Conservation (phyloP, 35 echinoderm and acorn worm species). For the Heliocidaris tuberculata region DNA sequence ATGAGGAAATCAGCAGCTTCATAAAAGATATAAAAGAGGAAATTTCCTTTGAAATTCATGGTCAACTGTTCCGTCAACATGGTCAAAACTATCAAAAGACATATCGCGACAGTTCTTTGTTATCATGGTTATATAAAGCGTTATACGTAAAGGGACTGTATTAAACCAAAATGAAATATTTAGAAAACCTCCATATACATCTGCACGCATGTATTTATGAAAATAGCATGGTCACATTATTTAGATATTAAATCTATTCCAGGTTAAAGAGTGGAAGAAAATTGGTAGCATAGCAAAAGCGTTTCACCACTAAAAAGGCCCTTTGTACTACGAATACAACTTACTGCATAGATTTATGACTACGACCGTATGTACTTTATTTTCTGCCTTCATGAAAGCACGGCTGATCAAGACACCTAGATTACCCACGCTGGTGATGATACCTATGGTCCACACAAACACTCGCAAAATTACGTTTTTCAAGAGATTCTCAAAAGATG, state of each 20-base stretch:
- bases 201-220: too few species aligned
- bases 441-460: constrained; percentile 89
- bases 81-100: too few species aligned
- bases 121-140: neutral
- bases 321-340: neutral
- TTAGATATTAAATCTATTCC: too few species aligned
- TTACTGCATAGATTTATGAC: constrained; percentile 96
- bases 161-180: too few species aligned
- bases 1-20: constrained; percentile 94
- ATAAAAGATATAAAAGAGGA: neutral
- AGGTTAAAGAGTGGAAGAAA: too few species aligned
- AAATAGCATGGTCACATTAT: too few species aligned
- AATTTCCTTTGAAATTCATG: too few species aligned
- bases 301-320: too few species aligned
- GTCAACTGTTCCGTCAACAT: too few species aligned
- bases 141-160: too few species aligned
- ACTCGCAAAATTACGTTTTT: constrained; percentile 66
- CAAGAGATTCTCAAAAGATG: constrained; percentile 80
- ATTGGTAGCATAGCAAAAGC: too few species aligned
- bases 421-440: constrained; percentile 77
- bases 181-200: too few species aligned
- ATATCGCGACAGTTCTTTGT: neutral
- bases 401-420: constrained; percentile 82
- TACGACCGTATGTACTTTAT: constrained; percentile 83
- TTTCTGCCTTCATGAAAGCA: constrained; percentile 77